These are phyloP conservation scores for Hypselothyrea guttata DNA, from an alignment of 2,888 invertebrate genomes.

Conservation along the genomic window DNA sequence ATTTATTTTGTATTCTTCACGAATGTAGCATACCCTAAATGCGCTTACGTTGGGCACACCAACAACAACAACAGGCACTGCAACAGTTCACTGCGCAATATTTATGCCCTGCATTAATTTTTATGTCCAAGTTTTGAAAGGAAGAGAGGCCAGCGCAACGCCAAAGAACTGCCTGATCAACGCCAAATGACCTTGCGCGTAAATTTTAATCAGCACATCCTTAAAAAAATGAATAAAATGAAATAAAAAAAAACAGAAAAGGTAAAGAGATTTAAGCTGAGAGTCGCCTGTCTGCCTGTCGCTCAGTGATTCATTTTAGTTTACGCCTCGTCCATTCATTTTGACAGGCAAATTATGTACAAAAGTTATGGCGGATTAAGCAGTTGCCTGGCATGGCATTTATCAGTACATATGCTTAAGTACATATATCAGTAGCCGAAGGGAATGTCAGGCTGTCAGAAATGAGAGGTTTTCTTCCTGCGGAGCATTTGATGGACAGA, in stretches of 20 bases:
- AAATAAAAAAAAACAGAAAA: no score
- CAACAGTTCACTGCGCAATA: conserved; percentile 49
- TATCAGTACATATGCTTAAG: conserved; percentile 8
- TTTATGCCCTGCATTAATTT: conserved; percentile 73
- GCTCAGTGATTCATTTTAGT: conserved; percentile 33
- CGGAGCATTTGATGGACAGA: conserved; percentile 54
- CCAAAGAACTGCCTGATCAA: conserved; percentile 14
- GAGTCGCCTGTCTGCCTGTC: conserved; percentile 9
- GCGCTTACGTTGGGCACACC: no score
- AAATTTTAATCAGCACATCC: conserved; percentile 70
- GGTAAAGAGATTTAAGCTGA: background rate
- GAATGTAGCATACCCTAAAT: no score
- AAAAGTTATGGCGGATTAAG: conserved; percentile 43
- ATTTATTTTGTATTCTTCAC: no score
- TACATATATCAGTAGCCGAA: conserved; percentile 38
- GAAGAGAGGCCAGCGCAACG: conserved; percentile 11
- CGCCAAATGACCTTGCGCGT: conserved; percentile 66
- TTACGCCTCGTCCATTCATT: conserved; percentile 1
- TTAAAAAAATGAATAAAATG: no score
- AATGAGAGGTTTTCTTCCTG: conserved; percentile 17
- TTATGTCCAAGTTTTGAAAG: conserved; percentile 39
- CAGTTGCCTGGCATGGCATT: conserved; percentile 14
- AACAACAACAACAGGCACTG: conserved; percentile 4
- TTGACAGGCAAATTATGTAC: conserved; percentile 50
- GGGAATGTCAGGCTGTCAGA: conserved; percentile 38